Evolutionary conservation across 2,113 vertebrate species (phyloP).

Genomic region (Stigmatopora nigra): DNA sequence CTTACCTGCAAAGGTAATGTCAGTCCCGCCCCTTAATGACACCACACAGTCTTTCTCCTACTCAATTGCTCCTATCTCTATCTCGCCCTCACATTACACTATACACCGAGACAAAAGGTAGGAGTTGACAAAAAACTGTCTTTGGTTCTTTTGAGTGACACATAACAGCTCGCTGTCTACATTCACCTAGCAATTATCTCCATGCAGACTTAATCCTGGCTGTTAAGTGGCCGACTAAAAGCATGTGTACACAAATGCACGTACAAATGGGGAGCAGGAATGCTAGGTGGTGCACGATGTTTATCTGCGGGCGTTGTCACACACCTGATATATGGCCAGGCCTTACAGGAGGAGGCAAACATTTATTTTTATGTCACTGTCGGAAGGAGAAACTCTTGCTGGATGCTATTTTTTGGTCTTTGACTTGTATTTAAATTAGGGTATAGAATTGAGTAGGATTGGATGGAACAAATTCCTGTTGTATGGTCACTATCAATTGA

Average conservation of each 20-base stretch:
- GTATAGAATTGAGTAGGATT: too few relatives aligned
- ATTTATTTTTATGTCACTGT: constrained; percentile 32
- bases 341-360: constrained; percentile 47
- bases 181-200: constrained; percentile 68
- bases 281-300: constrained; percentile 48
- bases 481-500: too few relatives aligned
- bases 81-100: constrained; percentile 29
- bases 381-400: not conserved
- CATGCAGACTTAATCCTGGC: constrained; percentile 61
- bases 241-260: constrained; percentile 72
- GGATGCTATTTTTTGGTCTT: too few relatives aligned
- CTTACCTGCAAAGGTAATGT: constrained; percentile 44
- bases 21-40: constrained; percentile 42
- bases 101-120: constrained; percentile 56
- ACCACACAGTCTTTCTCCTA: constrained; percentile 25
- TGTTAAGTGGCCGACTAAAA: constrained; percentile 75
- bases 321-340: constrained; percentile 54
- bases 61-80: not conserved
- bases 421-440: too few relatives aligned
- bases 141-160: constrained; percentile 57
- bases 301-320: constrained; percentile 61
- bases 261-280: constrained; percentile 61
- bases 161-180: constrained; percentile 52
- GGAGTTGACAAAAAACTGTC: constrained; percentile 66
- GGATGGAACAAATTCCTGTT: too few relatives aligned